A percentile compares a stretch with the other conserved stretches of the same genome.
phyloP scores from a whole-genome alignment of 2,797 vertebrate genomes.

The Monodelphis domestica region DNA sequence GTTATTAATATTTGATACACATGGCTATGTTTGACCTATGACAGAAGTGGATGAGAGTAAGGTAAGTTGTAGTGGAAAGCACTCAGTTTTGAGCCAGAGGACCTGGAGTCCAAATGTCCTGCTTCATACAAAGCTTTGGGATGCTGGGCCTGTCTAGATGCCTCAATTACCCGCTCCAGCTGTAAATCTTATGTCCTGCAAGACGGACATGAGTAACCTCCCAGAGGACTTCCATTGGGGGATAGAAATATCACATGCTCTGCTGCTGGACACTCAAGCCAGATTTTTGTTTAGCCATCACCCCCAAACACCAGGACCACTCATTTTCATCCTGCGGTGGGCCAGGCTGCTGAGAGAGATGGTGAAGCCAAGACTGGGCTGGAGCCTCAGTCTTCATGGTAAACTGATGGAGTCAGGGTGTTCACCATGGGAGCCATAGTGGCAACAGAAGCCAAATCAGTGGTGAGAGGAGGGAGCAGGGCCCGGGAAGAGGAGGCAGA shows the following conservation, averaged over 20 bases:
- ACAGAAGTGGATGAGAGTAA: background rate
- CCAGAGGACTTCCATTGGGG: background rate
- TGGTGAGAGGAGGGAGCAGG: background rate
- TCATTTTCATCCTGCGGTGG: background rate
- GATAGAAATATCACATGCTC: background rate
- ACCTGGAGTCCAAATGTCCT: background rate
- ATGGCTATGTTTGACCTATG: background rate
- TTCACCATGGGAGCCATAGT: background rate
- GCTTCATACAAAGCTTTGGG: background rate
- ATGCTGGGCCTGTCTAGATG: background rate
- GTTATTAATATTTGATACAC: background rate
- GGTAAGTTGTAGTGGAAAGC: too few species aligned
- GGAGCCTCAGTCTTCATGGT: background rate
- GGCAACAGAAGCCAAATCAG: background rate
- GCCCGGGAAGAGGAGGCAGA: background rate
- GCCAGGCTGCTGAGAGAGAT: background rate
- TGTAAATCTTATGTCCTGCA: background rate
- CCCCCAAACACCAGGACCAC: background rate
- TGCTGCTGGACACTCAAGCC: background rate
- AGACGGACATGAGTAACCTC: background rate
- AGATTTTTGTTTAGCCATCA: background rate
- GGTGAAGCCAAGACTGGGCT: background rate
- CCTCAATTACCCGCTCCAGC: background rate
- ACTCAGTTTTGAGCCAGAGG: background rate
- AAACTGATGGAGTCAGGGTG: background rate